phyloP scores from a whole-genome alignment of 1,140 invertebrate species.

The Cryptotermes secundus region DNA sequence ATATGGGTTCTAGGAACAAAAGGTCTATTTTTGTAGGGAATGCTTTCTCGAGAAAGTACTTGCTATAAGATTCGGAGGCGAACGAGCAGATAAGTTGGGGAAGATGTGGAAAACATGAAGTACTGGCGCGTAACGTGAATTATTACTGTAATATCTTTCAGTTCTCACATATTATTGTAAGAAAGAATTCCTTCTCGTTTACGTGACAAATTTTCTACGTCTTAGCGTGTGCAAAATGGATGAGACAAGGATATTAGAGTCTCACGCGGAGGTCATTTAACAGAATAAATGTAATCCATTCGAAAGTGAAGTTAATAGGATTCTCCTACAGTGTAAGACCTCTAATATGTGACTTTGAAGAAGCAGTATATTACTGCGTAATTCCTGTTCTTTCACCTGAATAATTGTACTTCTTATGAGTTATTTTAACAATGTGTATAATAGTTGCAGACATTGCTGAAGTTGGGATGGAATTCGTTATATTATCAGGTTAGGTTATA shows the following conservation, averaged over 20 bases:
- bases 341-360: too few species aligned
- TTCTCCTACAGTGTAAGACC: background rate
- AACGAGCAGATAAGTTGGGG: too few species aligned
- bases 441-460: too few species aligned
- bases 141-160: constrained; percentile 9
- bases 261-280: background rate
- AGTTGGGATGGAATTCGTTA: too few species aligned
- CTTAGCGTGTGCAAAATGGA: background rate
- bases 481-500: too few species aligned
- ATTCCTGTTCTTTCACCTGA: too few species aligned
- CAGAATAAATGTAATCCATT: background rate
- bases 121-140: background rate
- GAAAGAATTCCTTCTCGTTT: background rate
- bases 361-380: too few species aligned
- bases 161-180: constrained; percentile 5
- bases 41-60: background rate
- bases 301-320: background rate
- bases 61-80: too few species aligned
- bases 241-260: background rate
- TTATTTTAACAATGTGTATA: too few species aligned
- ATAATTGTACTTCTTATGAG: too few species aligned
- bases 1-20: background rate
- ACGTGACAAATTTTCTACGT: background rate
- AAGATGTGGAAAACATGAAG: background rate
- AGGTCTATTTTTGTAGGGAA: background rate